These are phyloP conservation scores for Panonychus citri DNA, from an alignment of 1,140 invertebrate genomes.

Conservation along the genomic window DNA sequence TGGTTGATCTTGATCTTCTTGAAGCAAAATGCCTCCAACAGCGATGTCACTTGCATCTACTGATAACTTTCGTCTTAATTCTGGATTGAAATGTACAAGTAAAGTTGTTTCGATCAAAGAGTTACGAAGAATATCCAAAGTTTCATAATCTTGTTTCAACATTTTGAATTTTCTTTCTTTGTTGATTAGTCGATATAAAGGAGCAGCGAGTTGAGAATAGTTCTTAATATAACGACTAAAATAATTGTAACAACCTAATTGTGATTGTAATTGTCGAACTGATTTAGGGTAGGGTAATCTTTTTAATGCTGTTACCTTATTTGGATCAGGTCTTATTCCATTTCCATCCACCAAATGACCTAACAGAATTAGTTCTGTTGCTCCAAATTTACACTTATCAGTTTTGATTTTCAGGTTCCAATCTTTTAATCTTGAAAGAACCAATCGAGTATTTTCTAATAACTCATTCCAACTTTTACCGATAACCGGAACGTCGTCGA, in stretches of 20 bases:
- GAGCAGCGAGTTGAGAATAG: neutral
- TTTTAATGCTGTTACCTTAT: neutral
- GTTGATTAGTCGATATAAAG: neutral
- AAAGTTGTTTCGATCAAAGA: conserved; percentile 4
- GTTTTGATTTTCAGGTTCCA: neutral
- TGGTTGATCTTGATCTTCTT: conserved; percentile 13
- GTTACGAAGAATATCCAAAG: conserved; percentile 17
- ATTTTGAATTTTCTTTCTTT: neutral
- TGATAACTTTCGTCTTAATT: conserved; percentile 26
- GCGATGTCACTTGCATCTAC: conserved; percentile 23
- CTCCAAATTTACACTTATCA: neutral
- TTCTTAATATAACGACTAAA: neutral
- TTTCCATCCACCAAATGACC: neutral
- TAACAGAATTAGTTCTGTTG: neutral
- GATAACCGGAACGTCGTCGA: neutral
- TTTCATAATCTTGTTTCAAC: conserved; percentile 6
- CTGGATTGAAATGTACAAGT: conserved; percentile 22
- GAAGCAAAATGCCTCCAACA: conserved; percentile 26
- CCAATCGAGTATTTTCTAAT: neutral
- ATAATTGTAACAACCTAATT: neutral
- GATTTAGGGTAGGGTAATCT: neutral
- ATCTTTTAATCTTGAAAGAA: neutral
- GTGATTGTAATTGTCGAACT: neutral
- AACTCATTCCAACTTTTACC: neutral
- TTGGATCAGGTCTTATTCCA: neutral